These are phyloP conservation scores for Cyprinella venusta DNA, from an alignment of 2,797 vertebrate genomes.

Conservation along the genomic window DNA sequence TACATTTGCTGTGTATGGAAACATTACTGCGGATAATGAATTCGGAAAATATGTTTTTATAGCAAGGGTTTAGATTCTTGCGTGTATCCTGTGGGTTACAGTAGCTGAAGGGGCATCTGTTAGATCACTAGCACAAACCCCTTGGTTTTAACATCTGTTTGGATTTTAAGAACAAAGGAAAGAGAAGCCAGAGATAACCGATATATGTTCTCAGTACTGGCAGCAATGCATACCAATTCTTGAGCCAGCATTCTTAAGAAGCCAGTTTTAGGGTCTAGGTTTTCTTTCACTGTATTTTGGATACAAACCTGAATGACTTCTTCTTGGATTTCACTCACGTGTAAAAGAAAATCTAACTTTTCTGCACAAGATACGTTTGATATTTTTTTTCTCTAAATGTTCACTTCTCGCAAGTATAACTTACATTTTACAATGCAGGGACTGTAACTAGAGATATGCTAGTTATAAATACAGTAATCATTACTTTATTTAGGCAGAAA, in stretches of 20 bases:
- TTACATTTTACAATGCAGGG: too few species aligned
- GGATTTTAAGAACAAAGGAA: slow-evolving; percentile 69
- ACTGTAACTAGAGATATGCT: too few species aligned
- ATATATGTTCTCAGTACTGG: slow-evolving; percentile 60
- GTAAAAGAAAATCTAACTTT: too few species aligned
- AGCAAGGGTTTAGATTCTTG: slow-evolving; percentile 35
- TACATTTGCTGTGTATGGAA: slow-evolving; percentile 48
- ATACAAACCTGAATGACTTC: background rate
- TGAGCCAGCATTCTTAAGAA: slow-evolving; percentile 29
- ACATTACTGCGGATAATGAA: slow-evolving; percentile 48
- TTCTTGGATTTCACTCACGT: too few species aligned
- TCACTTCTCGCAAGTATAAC: too few species aligned
- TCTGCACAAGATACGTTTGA: too few species aligned
- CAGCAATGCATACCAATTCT: slow-evolving; percentile 60
- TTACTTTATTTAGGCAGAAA: too few species aligned
- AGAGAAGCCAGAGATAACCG: slow-evolving; percentile 66
- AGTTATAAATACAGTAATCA: too few species aligned
- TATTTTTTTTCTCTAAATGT: too few species aligned
- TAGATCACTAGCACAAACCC: slow-evolving; percentile 51
- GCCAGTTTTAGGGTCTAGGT: slow-evolving; percentile 47
- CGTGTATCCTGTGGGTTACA: slow-evolving; percentile 46
- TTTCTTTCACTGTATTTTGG: slow-evolving; percentile 17
- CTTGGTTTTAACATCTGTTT: slow-evolving; percentile 70
- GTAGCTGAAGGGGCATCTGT: slow-evolving; percentile 61
- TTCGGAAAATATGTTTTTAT: slow-evolving; percentile 57